Evolutionary conservation across 2,113 vertebrate genomes (phyloP).

Genomic region (Dicaeum eximium): DNA sequence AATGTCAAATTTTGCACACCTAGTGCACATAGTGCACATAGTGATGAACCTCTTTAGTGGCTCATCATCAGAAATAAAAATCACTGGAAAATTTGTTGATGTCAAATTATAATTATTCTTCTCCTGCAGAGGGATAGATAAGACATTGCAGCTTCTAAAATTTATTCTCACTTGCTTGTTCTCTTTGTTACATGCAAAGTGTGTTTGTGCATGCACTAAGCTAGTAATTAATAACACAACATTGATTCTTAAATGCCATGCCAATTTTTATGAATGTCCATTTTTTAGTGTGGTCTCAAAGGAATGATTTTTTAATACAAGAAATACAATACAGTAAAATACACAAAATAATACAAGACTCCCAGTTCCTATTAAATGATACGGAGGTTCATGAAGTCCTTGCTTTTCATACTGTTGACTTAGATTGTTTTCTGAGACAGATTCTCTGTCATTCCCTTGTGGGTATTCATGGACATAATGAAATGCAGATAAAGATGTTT

Average conservation of each 20-base stretch:
- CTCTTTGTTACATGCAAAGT: background rate
- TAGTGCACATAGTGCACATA: background rate
- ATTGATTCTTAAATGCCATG: background rate
- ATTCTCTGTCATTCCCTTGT: background rate
- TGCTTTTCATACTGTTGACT: background rate
- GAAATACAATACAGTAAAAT: background rate
- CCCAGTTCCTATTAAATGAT: background rate
- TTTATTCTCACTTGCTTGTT: background rate
- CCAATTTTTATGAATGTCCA: background rate
- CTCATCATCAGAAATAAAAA: background rate
- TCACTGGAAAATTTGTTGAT: background rate
- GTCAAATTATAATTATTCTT: background rate
- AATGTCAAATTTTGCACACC: background rate
- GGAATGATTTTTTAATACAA: background rate
- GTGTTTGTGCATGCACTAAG: background rate
- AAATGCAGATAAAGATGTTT: constrained; percentile 6
- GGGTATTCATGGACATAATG: background rate
- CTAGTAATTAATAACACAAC: background rate
- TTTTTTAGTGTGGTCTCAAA: background rate
- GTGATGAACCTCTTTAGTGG: background rate
- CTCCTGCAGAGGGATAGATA: background rate
- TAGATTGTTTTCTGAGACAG: background rate
- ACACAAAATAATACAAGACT: background rate
- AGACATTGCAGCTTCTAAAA: background rate
- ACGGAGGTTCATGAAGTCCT: background rate